phyloP scores from a whole-genome alignment of 2,797 vertebrate genomes.

The Ctenopoma kingsleyae region DNA sequence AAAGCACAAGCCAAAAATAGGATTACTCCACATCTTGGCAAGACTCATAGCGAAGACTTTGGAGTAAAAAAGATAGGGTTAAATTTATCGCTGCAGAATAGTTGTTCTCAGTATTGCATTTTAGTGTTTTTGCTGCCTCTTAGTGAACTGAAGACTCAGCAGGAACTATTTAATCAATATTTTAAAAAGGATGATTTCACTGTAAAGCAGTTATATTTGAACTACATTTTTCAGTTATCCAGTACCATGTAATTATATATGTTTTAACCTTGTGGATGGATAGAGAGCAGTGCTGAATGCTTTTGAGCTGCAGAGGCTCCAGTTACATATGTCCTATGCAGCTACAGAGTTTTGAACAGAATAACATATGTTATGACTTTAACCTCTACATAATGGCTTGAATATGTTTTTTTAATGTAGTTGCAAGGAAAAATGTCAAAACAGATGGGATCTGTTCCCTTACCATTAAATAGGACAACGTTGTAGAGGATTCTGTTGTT shows the following conservation, averaged over 20 bases:
- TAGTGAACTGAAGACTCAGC: slow-evolving; percentile 14
- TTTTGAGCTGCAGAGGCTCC: background rate
- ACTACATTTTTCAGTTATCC: slow-evolving; percentile 1
- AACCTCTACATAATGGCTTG: too few relatives aligned
- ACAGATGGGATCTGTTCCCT: too few relatives aligned
- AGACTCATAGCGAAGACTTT: slow-evolving; percentile 39
- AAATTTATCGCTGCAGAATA: slow-evolving; percentile 33
- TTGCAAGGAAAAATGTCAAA: too few relatives aligned
- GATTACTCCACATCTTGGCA: slow-evolving; percentile 72
- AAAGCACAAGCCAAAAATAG: slow-evolving; percentile 65
- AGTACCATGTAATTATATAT: slow-evolving; percentile 9
- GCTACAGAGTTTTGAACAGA: background rate
- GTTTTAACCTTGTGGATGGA: slow-evolving; percentile 13
- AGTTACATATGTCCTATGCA: background rate
- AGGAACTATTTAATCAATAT: background rate
- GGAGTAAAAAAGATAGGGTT: slow-evolving; percentile 17
- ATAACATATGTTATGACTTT: too few relatives aligned
- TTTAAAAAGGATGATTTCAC: slow-evolving; percentile 10
- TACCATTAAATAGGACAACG: too few relatives aligned
- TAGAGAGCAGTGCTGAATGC: background rate
- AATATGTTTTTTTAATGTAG: too few relatives aligned
- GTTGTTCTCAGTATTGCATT: slow-evolving; percentile 12
- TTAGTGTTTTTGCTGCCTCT: slow-evolving; percentile 18
- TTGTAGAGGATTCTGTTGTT: too few relatives aligned
- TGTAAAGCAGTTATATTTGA: slow-evolving; percentile 12